Percentiles rank a stretch among this genome's conserved stretches.
Conservation (phyloP, 2,113 vertebrate species). For the Todiramphus saurophagus region DNA sequence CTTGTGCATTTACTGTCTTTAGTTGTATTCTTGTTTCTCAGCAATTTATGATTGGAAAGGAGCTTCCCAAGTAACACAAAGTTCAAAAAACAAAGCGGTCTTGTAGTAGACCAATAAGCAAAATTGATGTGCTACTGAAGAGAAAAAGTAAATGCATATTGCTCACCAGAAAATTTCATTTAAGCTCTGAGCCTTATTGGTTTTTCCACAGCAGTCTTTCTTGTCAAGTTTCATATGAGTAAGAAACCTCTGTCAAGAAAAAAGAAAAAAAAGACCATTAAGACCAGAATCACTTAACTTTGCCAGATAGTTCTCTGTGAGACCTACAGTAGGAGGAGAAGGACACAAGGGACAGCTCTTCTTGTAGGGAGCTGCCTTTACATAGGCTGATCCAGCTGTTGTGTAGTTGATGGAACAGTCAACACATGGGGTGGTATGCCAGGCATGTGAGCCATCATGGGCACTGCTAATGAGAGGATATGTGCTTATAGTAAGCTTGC, state of each 20-base stretch:
- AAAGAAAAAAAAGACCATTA: neutral
- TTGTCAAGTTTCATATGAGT: neutral
- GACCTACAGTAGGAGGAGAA: neutral
- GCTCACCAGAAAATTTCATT: neutral
- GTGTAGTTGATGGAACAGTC: neutral
- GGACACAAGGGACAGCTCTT: neutral
- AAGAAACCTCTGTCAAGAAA: neutral
- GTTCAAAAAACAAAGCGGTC: neutral
- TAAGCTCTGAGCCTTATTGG: neutral
- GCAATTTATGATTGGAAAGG: neutral
- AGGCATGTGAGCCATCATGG: neutral
- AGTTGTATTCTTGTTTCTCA: neutral
- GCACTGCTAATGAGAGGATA: neutral
- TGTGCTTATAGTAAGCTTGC: accelerated
- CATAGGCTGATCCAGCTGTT: neutral
- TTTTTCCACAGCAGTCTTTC: neutral
- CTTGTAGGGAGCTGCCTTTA: neutral
- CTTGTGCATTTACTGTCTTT: neutral
- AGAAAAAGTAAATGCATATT: neutral
- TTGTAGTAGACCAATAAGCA: neutral
- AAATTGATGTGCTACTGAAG: neutral
- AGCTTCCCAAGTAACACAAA: neutral
- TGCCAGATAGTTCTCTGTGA: neutral
- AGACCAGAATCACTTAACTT: neutral
- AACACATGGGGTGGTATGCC: neutral